Evolutionary conservation across 1,140 invertebrate species (phyloP).

Genomic region (Leptinotarsa lineolata): DNA sequence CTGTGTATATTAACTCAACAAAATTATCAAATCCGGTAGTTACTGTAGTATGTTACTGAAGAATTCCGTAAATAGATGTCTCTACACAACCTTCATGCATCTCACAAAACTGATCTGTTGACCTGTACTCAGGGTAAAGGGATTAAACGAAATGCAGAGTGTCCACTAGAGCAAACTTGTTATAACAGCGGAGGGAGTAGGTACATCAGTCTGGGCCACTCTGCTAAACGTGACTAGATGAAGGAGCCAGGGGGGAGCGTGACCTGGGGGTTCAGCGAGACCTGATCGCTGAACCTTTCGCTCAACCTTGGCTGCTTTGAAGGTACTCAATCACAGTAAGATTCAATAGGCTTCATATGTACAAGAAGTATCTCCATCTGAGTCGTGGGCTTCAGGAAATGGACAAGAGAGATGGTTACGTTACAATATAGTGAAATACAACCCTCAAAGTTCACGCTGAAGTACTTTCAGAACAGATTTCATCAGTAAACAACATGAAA

Average conservation of each 20-base stretch:
- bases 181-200: conserved; percentile 45
- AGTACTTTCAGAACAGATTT: too few relatives aligned
- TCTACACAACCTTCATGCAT: too few relatives aligned
- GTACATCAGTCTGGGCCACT: conserved; percentile 53
- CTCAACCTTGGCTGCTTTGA: conserved; percentile 42
- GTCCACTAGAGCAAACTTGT: conserved; percentile 44
- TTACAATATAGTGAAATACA: too few relatives aligned
- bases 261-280: conserved; percentile 42
- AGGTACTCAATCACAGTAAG: conserved; percentile 35
- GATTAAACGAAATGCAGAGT: conserved; percentile 38
- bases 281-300: conserved; percentile 40
- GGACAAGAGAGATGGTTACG: too few relatives aligned
- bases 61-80: too few relatives aligned
- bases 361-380: too few relatives aligned
- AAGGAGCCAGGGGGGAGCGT: conserved; percentile 41
- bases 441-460: too few relatives aligned
- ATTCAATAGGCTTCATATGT: conserved; percentile 2
- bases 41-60: too few relatives aligned
- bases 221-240: conserved; percentile 50
- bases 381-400: too few relatives aligned
- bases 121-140: conserved; percentile 26
- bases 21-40: too few relatives aligned
- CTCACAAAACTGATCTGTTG: conserved; percentile 30
- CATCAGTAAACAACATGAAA: too few relatives aligned
- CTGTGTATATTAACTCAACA: too few relatives aligned